phyloP scores from a whole-genome alignment of 2,113 vertebrate genomes.

The Mastomys natalensis region DNA sequence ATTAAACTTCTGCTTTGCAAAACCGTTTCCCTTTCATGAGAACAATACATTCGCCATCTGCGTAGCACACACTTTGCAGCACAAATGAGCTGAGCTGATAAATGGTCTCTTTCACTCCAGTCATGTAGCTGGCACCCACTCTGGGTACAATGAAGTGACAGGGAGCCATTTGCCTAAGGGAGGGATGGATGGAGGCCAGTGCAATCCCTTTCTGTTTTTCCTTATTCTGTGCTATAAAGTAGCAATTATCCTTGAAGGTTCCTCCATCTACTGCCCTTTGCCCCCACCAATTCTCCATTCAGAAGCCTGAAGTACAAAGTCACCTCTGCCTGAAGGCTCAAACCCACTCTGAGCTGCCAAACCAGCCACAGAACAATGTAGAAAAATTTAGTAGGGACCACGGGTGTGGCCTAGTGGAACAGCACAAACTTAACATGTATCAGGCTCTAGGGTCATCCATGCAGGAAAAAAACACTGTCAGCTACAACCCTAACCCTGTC shows the following conservation, averaged over 20 bases:
- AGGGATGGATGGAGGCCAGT: background rate
- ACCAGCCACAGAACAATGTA: background rate
- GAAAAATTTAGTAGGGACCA: background rate
- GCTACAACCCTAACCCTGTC: background rate
- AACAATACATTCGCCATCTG: background rate
- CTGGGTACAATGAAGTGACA: background rate
- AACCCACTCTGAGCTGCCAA: background rate
- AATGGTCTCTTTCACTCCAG: background rate
- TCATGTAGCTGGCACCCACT: background rate
- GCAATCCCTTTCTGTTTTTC: background rate
- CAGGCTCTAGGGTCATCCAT: background rate
- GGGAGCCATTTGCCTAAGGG: background rate
- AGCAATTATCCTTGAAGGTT: background rate
- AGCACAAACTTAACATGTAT: background rate
- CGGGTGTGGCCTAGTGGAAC: too few relatives aligned
- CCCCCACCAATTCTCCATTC: background rate
- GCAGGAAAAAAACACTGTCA: background rate
- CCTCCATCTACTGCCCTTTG: background rate
- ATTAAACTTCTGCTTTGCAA: background rate
- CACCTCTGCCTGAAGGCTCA: background rate
- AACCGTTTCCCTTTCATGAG: constrained; percentile 18
- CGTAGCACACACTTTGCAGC: background rate
- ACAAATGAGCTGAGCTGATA: background rate
- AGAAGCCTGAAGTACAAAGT: constrained; percentile 13
- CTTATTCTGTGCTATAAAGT: background rate